These are phyloP conservation scores for Psilanteris sp. DNA, from an alignment of 1,140 invertebrate species.

Conservation along the genomic window DNA sequence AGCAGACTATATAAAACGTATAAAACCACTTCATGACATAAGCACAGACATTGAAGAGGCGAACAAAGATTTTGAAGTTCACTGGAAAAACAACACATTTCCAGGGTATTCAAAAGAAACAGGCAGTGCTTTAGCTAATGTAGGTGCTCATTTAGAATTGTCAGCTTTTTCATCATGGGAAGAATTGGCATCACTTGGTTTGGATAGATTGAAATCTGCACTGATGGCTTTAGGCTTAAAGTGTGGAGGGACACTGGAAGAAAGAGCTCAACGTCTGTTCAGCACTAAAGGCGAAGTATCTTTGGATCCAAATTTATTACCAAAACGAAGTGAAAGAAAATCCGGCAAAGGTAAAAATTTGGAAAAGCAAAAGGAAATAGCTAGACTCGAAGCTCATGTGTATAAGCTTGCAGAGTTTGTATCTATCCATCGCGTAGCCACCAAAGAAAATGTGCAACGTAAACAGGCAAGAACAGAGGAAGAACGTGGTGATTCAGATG, in stretches of 20 bases:
- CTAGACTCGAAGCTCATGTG: slow-evolving; percentile 91
- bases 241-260: slow-evolving; percentile 98
- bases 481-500: slow-evolving; percentile 95
- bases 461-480: slow-evolving; percentile 98
- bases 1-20: slow-evolving; percentile 89
- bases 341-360: slow-evolving; percentile 83
- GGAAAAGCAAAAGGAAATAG: slow-evolving; percentile 90
- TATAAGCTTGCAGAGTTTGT: slow-evolving; percentile 92
- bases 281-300: slow-evolving; percentile 96
- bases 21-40: slow-evolving; percentile 95
- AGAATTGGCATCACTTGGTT: slow-evolving; percentile 96
- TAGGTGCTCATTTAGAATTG: slow-evolving; percentile 97
- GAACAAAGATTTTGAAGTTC: slow-evolving; percentile 89
- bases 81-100: slow-evolving; percentile 94
- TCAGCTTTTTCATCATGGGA: slow-evolving; percentile 98
- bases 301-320: slow-evolving; percentile 93
- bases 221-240: slow-evolving; percentile 98
- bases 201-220: slow-evolving; percentile 98
- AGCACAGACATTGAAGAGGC: slow-evolving; percentile 88
- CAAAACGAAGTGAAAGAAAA: slow-evolving; percentile 88
- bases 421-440: slow-evolving; percentile 91
- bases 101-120: slow-evolving; percentile 99
- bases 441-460: slow-evolving; percentile 98
- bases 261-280: slow-evolving; percentile 96
- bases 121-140: slow-evolving; percentile 93